Evolutionary conservation across 2,113 vertebrate genomes (phyloP), one percentile per base, ranked within the genome.

Genomic region (Entomyzon cyanotis): DNA sequence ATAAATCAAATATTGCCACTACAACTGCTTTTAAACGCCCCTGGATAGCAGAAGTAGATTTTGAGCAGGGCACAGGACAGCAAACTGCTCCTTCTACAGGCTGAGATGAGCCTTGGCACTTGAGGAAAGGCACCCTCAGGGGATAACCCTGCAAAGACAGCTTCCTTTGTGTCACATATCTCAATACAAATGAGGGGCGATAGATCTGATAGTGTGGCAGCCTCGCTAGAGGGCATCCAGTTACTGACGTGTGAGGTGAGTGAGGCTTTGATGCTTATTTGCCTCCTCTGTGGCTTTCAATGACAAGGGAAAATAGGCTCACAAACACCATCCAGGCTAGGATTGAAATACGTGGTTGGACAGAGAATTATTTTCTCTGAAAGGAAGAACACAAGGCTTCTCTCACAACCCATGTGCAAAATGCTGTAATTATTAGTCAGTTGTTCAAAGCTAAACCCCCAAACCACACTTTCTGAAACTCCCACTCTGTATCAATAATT

Each of bases 151-250:
- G 52, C 65, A 59, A 27, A 74, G 42, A 5, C 12, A 44, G 46
- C n/a, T 62, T 74, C 37, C 50, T 58, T 62, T 60, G 39, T 37
- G 59, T 58, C n/a, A 15, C 25, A 19, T 17, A 1, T 33, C 52
- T 17, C 58, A 10, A 1, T 9, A 16, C 4, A 18, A 59, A 12
- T 7, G 42, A 60, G 46, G 46, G 20, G 14, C 6, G 11, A n/a
- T 0, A 74, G 71, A 64, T 41, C 64, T 27, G 70, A 67, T 52
- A 88, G 74, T 1, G 0, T 44, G 77, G 39, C 78, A 85, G 90
- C 62, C 95, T 96, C 90, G 22, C 96, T 96, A 97, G 95, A 97
- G 95, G 95, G 94, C 95, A 96, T 96, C 88, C 83, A 89, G 80
- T 82, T 90, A 52, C 93, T 93, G 68, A 71, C 4, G 6, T 39